These are phyloP conservation scores for Dicaeum eximium DNA, from an alignment of 2,113 vertebrate species.

Conservation along the genomic window DNA sequence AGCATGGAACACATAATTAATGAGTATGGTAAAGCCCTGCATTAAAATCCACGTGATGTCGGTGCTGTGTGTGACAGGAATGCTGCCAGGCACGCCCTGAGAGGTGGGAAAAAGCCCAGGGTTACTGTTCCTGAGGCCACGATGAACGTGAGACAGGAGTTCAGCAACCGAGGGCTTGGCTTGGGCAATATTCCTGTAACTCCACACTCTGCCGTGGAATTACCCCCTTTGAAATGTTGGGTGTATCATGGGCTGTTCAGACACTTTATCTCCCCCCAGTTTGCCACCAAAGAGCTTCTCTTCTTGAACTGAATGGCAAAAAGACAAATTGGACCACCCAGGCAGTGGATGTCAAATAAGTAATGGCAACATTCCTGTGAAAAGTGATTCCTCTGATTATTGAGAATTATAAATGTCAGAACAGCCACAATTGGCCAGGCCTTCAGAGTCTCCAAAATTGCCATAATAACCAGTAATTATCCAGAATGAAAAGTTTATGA, in stretches of 20 bases:
- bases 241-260: neutral
- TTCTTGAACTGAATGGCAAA: neutral
- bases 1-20: slow-evolving; percentile 2
- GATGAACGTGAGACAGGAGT: neutral
- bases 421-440: neutral
- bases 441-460: neutral
- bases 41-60: neutral
- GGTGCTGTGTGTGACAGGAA: neutral
- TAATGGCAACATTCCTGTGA: neutral
- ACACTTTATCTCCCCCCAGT: neutral
- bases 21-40: neutral
- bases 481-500: slow-evolving; percentile 11
- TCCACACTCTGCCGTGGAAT: neutral
- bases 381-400: slow-evolving; percentile 17
- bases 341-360: neutral
- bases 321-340: neutral
- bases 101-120: neutral
- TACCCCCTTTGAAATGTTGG: neutral
- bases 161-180: neutral
- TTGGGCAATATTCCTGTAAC: neutral
- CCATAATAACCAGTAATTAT: slow-evolving; percentile 20
- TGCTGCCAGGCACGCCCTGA: neutral
- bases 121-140: neutral
- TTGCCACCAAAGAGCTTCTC: neutral
- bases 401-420: slow-evolving; percentile 6